These are phyloP conservation scores for Meloe dianella DNA, from an alignment of 2,888 invertebrate species.

Conservation along the genomic window DNA sequence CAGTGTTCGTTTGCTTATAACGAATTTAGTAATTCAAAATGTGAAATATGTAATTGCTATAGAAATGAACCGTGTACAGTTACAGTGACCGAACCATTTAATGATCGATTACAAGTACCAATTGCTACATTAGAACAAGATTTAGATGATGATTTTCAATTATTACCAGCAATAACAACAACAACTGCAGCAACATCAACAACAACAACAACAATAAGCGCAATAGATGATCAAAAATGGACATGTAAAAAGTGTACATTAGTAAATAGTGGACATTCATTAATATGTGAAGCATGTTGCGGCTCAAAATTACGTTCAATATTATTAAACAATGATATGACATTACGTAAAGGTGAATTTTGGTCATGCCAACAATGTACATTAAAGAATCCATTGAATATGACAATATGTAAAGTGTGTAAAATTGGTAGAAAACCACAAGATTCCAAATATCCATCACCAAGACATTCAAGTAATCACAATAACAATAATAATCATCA, in stretches of 20 bases:
- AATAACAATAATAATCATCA: constrained; percentile 48
- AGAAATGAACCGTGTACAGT: constrained; percentile 71
- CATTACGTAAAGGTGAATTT: constrained; percentile 73
- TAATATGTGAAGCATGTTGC: constrained; percentile 85
- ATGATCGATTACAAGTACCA: constrained; percentile 60
- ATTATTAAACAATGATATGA: constrained; percentile 69
- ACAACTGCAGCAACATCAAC: not conserved
- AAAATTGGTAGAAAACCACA: constrained; percentile 62
- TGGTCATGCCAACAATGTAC: constrained; percentile 86
- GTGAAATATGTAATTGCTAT: constrained; percentile 81
- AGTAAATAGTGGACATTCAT: constrained; percentile 73
- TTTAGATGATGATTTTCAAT: constrained; percentile 72
- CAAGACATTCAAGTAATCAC: constrained; percentile 54
- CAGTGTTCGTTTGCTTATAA: constrained; percentile 90
- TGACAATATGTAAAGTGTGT: constrained; percentile 75
- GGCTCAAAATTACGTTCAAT: constrained; percentile 79
- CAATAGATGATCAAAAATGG: constrained; percentile 68
- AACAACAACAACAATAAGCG: constrained; percentile 12
- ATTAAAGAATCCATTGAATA: constrained; percentile 76
- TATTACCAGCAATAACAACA: constrained; percentile 64
- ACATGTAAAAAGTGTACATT: constrained; percentile 88
- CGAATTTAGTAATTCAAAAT: constrained; percentile 77
- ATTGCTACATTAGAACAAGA: constrained; percentile 73
- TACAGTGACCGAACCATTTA: constrained; percentile 67
- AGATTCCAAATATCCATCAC: constrained; percentile 57